Evolutionary conservation across 2,797 vertebrate genomes (phyloP).

Genomic region (Masticophis lateralis): DNA sequence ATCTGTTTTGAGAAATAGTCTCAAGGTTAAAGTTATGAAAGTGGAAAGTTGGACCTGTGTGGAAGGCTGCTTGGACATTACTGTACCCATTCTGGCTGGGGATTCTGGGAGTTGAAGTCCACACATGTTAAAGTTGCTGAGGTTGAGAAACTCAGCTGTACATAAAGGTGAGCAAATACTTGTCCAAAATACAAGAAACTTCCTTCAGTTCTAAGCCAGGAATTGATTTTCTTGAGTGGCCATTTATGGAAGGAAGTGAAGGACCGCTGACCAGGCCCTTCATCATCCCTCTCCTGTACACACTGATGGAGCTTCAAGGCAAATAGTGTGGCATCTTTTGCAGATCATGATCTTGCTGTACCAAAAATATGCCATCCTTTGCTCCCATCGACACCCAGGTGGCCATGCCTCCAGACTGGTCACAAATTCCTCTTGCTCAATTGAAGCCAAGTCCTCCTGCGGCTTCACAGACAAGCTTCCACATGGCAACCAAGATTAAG

Average conservation of each 20-base stretch:
- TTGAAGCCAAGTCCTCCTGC: background rate
- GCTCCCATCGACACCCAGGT: background rate
- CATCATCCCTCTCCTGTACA: background rate
- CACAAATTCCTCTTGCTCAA: background rate
- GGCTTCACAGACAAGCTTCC: background rate
- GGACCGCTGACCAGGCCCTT: background rate
- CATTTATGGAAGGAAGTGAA: background rate
- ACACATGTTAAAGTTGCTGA: background rate
- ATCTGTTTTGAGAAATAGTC: background rate
- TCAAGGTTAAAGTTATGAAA: background rate
- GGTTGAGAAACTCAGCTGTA: background rate
- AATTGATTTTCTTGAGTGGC: background rate
- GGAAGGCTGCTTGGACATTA: background rate
- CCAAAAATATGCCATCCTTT: background rate
- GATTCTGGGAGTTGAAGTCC: background rate
- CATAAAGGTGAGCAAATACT: background rate
- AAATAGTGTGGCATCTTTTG: background rate
- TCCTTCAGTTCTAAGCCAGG: background rate
- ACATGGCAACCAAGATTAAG: background rate
- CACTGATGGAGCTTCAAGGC: background rate
- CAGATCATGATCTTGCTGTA: background rate
- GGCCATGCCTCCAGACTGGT: background rate
- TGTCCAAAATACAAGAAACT: background rate
- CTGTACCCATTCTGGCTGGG: background rate
- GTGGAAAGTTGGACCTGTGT: background rate